Conservation (phyloP, 2,113 vertebrate genomes). For the Macrotus californicus region DNA sequence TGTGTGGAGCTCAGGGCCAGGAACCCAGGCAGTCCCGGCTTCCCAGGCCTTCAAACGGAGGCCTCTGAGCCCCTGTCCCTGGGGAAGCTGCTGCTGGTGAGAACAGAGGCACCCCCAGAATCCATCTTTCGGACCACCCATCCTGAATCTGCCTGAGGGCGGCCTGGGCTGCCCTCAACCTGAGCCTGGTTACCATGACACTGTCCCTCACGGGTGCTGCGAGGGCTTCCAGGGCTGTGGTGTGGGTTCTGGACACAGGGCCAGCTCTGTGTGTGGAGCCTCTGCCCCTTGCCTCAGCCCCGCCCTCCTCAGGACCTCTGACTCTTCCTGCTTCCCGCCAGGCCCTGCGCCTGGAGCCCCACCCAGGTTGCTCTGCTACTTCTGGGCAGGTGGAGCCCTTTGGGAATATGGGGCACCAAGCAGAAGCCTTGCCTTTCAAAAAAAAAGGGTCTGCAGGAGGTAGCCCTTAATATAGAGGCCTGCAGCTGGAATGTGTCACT, state of each 20-base stretch:
- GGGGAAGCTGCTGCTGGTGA: neutral
- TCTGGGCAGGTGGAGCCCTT: neutral
- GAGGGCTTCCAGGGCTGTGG: neutral
- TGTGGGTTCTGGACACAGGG: neutral
- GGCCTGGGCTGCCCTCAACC: neutral
- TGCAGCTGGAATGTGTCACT: neutral
- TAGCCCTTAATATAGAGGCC: neutral
- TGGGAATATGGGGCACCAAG: neutral
- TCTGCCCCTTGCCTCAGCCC: neutral
- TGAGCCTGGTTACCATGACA: neutral
- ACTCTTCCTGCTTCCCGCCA: neutral
- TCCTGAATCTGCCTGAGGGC: fast-evolving
- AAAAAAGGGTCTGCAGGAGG: neutral
- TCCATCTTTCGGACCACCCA: neutral
- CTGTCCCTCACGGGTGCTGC: too few relatives aligned
- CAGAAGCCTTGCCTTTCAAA: neutral
- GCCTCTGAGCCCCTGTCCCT: neutral
- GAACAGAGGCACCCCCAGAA: neutral
- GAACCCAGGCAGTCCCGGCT: neutral
- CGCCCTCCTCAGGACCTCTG: neutral
- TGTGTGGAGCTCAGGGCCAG: neutral
- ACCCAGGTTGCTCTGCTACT: neutral
- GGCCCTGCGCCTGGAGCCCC: neutral
- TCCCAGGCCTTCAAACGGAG: neutral
- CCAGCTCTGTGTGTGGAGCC: neutral